Conservation (phyloP, 2,113 vertebrate genomes). For the Archilochus colubris region DNA sequence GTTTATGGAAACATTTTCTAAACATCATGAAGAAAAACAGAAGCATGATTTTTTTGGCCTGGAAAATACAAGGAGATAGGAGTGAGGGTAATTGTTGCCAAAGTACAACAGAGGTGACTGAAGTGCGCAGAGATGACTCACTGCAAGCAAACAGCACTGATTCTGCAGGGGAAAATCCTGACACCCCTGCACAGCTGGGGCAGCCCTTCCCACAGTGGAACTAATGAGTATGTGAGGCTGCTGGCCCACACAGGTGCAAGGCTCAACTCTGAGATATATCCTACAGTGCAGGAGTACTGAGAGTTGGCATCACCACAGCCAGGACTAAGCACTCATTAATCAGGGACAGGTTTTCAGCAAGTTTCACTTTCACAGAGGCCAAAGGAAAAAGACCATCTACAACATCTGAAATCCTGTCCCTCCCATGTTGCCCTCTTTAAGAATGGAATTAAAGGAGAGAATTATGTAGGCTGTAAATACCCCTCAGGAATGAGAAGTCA, state of each 20-base stretch:
- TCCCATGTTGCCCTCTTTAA: background rate
- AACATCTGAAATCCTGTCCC: background rate
- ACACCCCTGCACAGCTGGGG: background rate
- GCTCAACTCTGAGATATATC: conserved; percentile 21
- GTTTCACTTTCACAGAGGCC: background rate
- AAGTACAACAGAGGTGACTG: background rate
- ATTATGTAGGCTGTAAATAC: background rate
- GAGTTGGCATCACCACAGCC: background rate
- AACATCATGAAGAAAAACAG: background rate
- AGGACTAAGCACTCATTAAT: background rate
- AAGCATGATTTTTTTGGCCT: background rate
- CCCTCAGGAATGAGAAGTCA: background rate
- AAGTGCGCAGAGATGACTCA: background rate
- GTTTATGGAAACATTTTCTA: conserved; percentile 20
- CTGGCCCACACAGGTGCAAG: conserved; percentile 8
- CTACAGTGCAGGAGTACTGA: background rate
- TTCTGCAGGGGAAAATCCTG: background rate
- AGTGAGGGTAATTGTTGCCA: background rate
- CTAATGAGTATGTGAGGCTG: background rate
- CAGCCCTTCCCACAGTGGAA: conserved; percentile 5
- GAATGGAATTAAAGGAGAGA: background rate
- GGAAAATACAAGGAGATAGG: background rate
- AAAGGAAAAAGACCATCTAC: background rate
- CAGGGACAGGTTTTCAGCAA: conserved; percentile 13
- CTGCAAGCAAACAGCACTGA: background rate